Conservation (phyloP, 2,797 vertebrate species). For the Lepilemur ruficaudatus region DNA sequence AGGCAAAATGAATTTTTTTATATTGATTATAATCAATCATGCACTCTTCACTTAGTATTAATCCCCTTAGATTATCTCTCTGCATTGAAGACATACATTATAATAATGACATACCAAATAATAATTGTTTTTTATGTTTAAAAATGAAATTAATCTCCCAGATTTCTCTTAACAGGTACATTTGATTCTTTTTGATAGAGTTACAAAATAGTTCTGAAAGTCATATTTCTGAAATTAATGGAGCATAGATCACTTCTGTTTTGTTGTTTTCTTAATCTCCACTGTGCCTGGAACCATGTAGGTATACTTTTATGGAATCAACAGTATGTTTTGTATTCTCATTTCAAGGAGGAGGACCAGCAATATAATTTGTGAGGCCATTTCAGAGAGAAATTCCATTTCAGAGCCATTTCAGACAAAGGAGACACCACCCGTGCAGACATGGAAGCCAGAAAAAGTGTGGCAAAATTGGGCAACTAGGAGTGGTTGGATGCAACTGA, state of each 20-base stretch:
- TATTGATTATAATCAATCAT: neutral
- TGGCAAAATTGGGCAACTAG: neutral
- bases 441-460: neutral
- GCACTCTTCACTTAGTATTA: neutral
- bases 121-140: neutral
- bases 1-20: slow-evolving; percentile 9
- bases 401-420: neutral
- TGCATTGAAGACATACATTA: neutral
- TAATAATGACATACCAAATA: slow-evolving; percentile 11
- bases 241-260: neutral
- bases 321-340: neutral
- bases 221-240: slow-evolving; percentile 20
- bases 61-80: neutral
- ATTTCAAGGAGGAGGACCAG: neutral
- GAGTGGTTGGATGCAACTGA: neutral
- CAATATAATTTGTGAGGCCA: neutral
- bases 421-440: neutral
- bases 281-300: neutral
- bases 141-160: slow-evolving; percentile 1
- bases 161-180: neutral
- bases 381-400: neutral
- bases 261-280: neutral
- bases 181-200: slow-evolving; percentile 21
- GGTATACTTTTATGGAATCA: neutral
- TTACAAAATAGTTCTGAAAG: neutral